Evolutionary conservation across 2,113 vertebrate genomes (phyloP).

Genomic region (Erinaceus europaeus): DNA sequence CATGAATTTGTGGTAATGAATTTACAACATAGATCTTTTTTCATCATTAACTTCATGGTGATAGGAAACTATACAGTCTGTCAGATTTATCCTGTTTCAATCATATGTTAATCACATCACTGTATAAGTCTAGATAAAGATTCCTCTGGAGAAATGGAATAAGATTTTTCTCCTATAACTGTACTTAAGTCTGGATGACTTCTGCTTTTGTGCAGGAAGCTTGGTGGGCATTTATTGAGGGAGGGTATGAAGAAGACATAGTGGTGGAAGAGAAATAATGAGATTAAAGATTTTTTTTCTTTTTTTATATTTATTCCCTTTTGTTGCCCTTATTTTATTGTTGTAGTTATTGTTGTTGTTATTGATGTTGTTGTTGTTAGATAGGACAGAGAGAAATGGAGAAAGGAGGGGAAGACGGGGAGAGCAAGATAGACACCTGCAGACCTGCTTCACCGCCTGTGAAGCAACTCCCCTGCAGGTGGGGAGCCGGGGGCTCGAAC

Average conservation of each 20-base stretch:
- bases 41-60: slow-evolving; percentile 57
- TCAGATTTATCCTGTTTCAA: slow-evolving; percentile 62
- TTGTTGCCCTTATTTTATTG: too few species aligned
- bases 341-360: too few species aligned
- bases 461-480: too few species aligned
- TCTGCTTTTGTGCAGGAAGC: neutral
- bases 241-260: neutral
- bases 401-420: too few species aligned
- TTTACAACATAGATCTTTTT: slow-evolving; percentile 51
- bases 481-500: too few species aligned
- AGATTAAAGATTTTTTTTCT: slow-evolving; percentile 18
- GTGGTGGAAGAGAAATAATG: neutral
- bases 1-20: slow-evolving; percentile 54
- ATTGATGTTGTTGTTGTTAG: too few species aligned
- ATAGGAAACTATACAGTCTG: slow-evolving; percentile 58
- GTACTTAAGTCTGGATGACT: slow-evolving; percentile 43
- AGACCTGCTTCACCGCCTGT: too few species aligned
- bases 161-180: slow-evolving; percentile 59
- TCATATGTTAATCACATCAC: slow-evolving; percentile 70
- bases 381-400: too few species aligned
- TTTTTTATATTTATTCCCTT: too few species aligned
- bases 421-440: too few species aligned
- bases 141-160: slow-evolving; percentile 77
- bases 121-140: slow-evolving; percentile 73
- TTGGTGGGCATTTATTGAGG: neutral